Evolutionary conservation across 2,888 invertebrate genomes (phyloP).

Genomic region (Zootermopsis nevadensis): DNA sequence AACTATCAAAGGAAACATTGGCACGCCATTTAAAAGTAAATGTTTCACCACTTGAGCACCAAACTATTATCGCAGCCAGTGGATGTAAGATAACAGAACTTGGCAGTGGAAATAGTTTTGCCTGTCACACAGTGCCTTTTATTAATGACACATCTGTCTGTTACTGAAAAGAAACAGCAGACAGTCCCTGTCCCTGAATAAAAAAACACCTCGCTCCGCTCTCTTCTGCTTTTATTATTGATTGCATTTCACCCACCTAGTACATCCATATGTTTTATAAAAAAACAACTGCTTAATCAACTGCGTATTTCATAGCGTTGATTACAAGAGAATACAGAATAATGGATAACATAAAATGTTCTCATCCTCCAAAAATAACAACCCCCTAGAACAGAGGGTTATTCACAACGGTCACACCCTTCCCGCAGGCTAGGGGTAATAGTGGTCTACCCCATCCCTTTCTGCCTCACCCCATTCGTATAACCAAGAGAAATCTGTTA

Average conservation of each 20-base stretch:
- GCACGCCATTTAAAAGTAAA: too few species aligned
- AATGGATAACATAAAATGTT: slow-evolving; percentile 17
- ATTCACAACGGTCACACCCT: neutral
- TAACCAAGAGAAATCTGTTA: slow-evolving; percentile 42
- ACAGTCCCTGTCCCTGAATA: neutral
- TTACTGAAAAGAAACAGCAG: neutral
- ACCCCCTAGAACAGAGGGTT: neutral
- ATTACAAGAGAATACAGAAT: slow-evolving; percentile 36
- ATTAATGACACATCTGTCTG: neutral
- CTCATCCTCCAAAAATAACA: neutral
- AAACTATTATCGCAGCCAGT: too few species aligned
- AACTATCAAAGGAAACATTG: too few species aligned
- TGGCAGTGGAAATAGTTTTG: too few species aligned
- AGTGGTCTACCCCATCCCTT: neutral
- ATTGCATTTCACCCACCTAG: neutral
- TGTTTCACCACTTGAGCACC: too few species aligned
- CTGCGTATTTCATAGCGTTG: slow-evolving; percentile 33
- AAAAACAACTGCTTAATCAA: slow-evolving; percentile 26
- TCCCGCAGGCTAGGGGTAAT: slow-evolving; percentile 23
- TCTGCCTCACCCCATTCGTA: slow-evolving; percentile 11
- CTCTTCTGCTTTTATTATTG: neutral
- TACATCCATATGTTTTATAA: neutral
- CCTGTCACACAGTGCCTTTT: too few species aligned
- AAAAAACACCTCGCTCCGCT: neutral
- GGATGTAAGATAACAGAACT: too few species aligned